phyloP scores from a whole-genome alignment of 2,113 vertebrate species.

The Plectropomus leopardus region DNA sequence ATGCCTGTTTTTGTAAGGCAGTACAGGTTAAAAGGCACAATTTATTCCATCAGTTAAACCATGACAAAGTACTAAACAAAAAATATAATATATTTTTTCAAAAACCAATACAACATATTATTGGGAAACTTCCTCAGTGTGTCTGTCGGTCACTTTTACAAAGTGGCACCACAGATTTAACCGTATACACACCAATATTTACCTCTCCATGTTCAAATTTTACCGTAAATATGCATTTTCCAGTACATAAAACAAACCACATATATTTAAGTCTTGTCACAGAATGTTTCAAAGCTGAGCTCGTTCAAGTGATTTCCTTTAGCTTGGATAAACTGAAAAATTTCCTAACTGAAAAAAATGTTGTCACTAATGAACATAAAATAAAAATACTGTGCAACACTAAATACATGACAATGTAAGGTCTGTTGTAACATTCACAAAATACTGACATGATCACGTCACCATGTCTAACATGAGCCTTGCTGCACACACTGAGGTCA shows the following conservation, averaged over 20 bases:
- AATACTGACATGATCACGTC: conserved; percentile 62
- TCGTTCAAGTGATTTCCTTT: conserved; percentile 38
- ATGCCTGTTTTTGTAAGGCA: conserved; percentile 77
- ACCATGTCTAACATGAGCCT: conserved; percentile 61
- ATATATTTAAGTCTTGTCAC: conserved; percentile 35
- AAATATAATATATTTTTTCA: conserved; percentile 73
- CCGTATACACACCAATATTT: conserved; percentile 18
- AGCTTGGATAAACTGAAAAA: conserved; percentile 35
- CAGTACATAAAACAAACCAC: conserved; percentile 52
- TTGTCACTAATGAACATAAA: conserved; percentile 55
- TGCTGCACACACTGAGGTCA: conserved; percentile 53
- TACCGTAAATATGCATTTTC: conserved; percentile 37
- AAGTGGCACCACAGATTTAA: conserved; percentile 62
- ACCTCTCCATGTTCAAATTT: conserved; percentile 27
- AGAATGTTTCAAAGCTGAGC: conserved; percentile 29
- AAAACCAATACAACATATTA: conserved; percentile 64
- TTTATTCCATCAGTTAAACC: conserved; percentile 72
- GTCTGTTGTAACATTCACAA: conserved; percentile 80
- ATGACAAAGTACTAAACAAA: conserved; percentile 73
- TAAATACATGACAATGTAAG: conserved; percentile 59
- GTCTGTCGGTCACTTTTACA: conserved; percentile 57
- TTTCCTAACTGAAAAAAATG: conserved; percentile 22
- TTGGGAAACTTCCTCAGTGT: conserved; percentile 62
- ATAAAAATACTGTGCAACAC: conserved; percentile 68
- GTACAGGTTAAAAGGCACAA: conserved; percentile 80